Conservation (phyloP, 2,797 vertebrate species). For the Falco biarmicus region DNA sequence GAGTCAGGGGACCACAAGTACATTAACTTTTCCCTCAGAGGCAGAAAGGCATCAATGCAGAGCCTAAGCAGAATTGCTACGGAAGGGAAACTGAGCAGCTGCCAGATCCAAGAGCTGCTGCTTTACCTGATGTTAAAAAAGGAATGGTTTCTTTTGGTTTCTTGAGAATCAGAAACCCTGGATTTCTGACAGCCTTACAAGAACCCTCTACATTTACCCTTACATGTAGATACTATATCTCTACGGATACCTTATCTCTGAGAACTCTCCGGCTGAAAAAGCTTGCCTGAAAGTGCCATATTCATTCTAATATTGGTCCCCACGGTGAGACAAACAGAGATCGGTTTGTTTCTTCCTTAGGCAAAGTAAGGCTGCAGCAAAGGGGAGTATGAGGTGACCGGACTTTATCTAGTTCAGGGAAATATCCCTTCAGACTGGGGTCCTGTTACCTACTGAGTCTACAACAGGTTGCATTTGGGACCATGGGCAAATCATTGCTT, state of each 20-base stretch:
- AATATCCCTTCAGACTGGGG: background rate
- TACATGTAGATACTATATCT: background rate
- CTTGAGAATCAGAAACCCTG: background rate
- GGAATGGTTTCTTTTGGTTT: background rate
- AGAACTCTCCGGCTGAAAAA: background rate
- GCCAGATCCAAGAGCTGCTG: background rate
- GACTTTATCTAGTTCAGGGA: background rate
- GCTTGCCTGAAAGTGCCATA: background rate
- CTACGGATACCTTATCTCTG: background rate
- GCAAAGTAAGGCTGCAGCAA: background rate
- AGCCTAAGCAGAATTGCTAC: background rate
- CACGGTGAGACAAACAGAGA: background rate
- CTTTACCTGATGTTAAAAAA: background rate
- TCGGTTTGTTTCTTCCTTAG: background rate
- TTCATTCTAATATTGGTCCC: background rate
- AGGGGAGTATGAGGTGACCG: background rate
- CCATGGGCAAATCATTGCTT: background rate
- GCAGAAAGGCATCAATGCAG: background rate
- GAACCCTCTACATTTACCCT: background rate
- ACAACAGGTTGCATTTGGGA: background rate
- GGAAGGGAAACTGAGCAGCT: background rate
- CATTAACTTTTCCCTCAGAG: background rate
- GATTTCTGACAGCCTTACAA: background rate
- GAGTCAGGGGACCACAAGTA: background rate
- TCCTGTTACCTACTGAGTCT: background rate